These are phyloP conservation scores for Brachypterus glaber DNA, from an alignment of 2,888 invertebrate genomes.

Conservation along the genomic window DNA sequence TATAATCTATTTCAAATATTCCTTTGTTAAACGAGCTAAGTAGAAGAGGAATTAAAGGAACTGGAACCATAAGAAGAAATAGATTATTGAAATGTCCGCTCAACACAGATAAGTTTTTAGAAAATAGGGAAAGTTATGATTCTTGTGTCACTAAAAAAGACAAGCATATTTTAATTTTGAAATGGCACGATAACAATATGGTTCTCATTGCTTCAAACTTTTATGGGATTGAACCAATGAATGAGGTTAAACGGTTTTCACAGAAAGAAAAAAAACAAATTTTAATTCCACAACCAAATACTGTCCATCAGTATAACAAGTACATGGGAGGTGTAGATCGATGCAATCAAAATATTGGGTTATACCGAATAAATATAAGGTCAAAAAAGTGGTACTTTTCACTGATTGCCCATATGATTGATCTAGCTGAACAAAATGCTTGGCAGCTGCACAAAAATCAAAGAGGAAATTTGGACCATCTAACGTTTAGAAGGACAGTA, in stretches of 20 bases:
- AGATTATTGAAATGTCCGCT: constrained; percentile 7
- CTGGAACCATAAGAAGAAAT: constrained; percentile 16
- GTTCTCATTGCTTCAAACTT: constrained; percentile 12
- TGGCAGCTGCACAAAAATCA: constrained; percentile 14
- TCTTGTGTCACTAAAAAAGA: constrained; percentile 9
- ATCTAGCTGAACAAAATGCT: constrained; percentile 14
- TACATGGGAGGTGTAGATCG: constrained; percentile 21
- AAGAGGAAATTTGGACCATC: constrained; percentile 13
- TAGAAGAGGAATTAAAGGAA: constrained; percentile 10
- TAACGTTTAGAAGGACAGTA: too few species aligned
- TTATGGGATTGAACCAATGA: constrained; percentile 6
- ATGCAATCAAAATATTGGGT: constrained; percentile 22
- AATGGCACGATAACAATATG: constrained; percentile 17
- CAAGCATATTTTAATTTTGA: constrained; percentile 8
- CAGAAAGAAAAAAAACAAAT: constrained; percentile 10
- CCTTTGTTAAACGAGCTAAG: constrained; percentile 10
- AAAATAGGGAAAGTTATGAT: constrained; percentile 15
- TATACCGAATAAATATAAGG: constrained; percentile 17
- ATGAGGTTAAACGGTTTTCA: constrained; percentile 9
- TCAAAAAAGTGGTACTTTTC: constrained; percentile 14
- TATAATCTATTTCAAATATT: too few species aligned
- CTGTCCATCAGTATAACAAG: constrained; percentile 12
- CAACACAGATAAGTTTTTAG: constrained; percentile 7
- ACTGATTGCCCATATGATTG: constrained; percentile 11
- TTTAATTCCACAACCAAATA: constrained; percentile 8